Evolutionary conservation across 92 coral and sea anemone species (phyloP).

Genomic region (Zoanthus sociatus): DNA sequence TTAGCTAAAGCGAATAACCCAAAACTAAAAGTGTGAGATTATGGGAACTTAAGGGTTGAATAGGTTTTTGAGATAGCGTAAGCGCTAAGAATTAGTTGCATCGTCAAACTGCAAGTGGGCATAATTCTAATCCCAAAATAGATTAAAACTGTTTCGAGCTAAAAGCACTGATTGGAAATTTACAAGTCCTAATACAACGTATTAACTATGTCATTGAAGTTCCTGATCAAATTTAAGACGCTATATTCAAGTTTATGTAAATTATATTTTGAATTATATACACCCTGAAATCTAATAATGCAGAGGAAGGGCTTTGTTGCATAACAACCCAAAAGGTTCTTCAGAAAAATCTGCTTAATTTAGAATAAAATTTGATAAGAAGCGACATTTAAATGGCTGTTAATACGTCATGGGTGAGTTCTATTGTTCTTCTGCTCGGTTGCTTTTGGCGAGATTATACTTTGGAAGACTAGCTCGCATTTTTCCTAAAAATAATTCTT

Average conservation of each 20-base stretch:
- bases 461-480: not conserved
- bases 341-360: constrained; percentile 68
- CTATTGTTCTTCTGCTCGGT: constrained; percentile 14
- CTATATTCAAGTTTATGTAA: constrained; percentile 1
- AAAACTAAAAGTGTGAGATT: not conserved
- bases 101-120: not conserved
- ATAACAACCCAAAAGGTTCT: constrained; percentile 70
- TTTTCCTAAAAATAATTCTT: not conserved
- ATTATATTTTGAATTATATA: constrained; percentile 7
- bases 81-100: not conserved
- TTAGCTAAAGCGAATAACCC: not conserved
- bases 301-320: constrained; percentile 31
- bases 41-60: not conserved
- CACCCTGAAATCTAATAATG: constrained; percentile 25
- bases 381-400: constrained; percentile 31
- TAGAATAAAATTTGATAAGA: constrained; percentile 40
- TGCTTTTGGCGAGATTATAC: constrained; percentile 5
- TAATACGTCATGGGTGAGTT: constrained; percentile 39
- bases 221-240: not conserved
- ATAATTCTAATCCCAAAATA: not conserved
- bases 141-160: not conserved
- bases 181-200: not conserved
- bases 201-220: not conserved
- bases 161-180: not conserved
- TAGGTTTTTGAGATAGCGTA: not conserved